Conservation (phyloP, 2,113 vertebrate genomes). For the Motacilla tschutschensis region DNA sequence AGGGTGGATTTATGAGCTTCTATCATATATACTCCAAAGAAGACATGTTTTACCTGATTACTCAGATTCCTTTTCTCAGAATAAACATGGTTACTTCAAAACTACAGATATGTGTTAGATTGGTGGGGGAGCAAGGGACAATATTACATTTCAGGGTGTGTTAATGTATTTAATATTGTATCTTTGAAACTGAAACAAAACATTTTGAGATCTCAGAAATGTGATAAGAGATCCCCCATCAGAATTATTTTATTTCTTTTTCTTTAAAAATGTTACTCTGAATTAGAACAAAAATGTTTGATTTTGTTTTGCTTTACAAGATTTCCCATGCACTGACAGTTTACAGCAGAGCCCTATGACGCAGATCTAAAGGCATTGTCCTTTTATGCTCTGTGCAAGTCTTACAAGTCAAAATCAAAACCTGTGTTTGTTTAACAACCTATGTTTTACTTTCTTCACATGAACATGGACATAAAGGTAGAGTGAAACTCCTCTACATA, state of each 20-base stretch:
- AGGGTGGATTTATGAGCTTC: background rate
- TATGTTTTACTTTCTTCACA: background rate
- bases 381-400: background rate
- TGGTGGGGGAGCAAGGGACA: fast-evolving
- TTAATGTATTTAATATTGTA: background rate
- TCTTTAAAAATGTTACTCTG: background rate
- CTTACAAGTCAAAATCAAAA: background rate
- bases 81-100: background rate
- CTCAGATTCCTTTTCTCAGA: background rate
- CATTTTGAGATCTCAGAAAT: background rate
- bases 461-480: background rate
- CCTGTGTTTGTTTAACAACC: background rate
- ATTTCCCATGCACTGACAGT: background rate
- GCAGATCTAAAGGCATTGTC: background rate
- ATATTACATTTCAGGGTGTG: background rate
- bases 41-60: background rate
- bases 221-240: background rate
- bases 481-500: background rate
- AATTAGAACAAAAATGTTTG: background rate
- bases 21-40: background rate
- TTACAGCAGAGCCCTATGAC: background rate
- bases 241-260: background rate
- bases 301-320: background rate
- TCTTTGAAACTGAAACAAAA: background rate
- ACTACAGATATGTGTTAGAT: background rate